Evolutionary conservation across 2,888 invertebrate species (phyloP).

Genomic region (Nomada lathburiana): DNA sequence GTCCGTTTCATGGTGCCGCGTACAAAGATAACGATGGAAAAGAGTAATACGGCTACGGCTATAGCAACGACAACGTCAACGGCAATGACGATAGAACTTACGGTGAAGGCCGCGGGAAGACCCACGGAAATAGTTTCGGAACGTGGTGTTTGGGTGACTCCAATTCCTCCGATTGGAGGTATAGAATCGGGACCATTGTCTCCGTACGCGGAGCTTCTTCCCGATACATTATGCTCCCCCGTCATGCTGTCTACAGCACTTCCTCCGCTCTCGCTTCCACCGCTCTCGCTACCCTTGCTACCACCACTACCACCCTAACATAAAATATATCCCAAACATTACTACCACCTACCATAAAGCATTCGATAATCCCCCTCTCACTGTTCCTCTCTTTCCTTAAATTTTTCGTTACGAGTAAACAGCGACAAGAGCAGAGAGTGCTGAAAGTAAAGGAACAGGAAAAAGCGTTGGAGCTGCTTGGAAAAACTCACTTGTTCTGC

Average conservation of each 20-base stretch:
- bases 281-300: slow-evolving; percentile 84
- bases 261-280: slow-evolving; percentile 95
- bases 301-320: slow-evolving; percentile 85
- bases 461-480: not conserved
- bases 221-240: slow-evolving; percentile 94
- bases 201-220: slow-evolving; percentile 96
- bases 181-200: slow-evolving; percentile 87
- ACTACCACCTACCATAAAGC: slow-evolving; percentile 46
- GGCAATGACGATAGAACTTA: slow-evolving; percentile 69
- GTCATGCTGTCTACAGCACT: slow-evolving; percentile 96
- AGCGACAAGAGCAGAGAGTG: slow-evolving; percentile 33
- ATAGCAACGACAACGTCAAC: slow-evolving; percentile 8
- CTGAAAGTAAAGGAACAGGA: slow-evolving; percentile 13
- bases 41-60: not conserved
- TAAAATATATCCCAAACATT: slow-evolving; percentile 66
- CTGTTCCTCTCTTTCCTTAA: slow-evolving; percentile 20
- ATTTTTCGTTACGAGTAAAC: slow-evolving; percentile 13
- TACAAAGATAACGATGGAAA: slow-evolving; percentile 10
- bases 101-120: slow-evolving; percentile 84
- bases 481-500: slow-evolving; percentile 88
- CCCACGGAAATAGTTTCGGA: slow-evolving; percentile 87
- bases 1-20: not conserved
- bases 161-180: slow-evolving; percentile 77
- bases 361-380: slow-evolving; percentile 5
- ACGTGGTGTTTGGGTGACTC: slow-evolving; percentile 84